Base-by-base conservation (phyloP, 2,888 invertebrate genomes). In the Calameuta pallipes region DNA sequence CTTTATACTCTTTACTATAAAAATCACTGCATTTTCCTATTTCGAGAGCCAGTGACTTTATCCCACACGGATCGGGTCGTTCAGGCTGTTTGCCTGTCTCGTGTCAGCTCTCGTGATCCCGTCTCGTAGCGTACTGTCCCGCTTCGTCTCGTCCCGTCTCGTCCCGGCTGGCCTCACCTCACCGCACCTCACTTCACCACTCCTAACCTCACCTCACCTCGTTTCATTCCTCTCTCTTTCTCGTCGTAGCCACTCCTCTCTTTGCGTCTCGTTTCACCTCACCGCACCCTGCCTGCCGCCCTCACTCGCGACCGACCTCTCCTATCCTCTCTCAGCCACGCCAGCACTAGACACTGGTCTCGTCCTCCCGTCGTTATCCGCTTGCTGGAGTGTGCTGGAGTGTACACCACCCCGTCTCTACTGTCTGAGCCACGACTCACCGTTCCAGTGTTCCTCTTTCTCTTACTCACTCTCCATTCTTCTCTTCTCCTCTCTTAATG, bases 211-310 rank as follows among this genome's bases (percentile, higher is more conserved):
- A 74, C 78, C 70, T 33, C 69, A 68, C 76, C 69, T 56, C 79
- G 76, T 78, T 79, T 80, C 82, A 82, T 82, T 80, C 80, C 76
- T 79, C 76, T 78, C 82, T 79, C 69, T 56, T 56, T 23, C 74
- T 75, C 78, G 9, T 69, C 56, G 56, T 56, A 23, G 56, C 56
- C 56, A 56, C 56, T 56, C 56, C 56, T 56, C 56, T 56, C 56
- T 56, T 56, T 56, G 56, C 56, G 56, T 56, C 56, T 56, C 56
- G 56, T 56, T 56, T 56, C 56, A 56, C 56, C 56, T 75, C 77
- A 41, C 37, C 71, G 69, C 77, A 78, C 81, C 80, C 82, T 82
- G 79, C 77, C 75, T 82, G 79, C 77, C 75, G 12, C 70, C 70
- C 33, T 81, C 79, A 71, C 33, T 34, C 35, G 35, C 34, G 9